Conservation (phyloP, 2,888 invertebrate genomes). For the Periphyllus acericola region DNA sequence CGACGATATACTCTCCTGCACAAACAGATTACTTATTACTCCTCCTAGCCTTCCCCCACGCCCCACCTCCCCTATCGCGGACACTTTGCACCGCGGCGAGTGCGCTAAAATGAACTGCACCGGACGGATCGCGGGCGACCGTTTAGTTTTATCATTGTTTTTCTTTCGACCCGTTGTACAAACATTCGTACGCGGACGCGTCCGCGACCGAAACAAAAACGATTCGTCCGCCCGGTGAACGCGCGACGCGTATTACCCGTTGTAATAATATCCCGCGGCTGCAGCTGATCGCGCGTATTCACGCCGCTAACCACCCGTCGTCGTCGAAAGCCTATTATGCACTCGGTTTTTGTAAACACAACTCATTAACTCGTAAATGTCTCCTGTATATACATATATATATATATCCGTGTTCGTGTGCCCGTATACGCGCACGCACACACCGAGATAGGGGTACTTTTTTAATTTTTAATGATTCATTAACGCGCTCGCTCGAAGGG, state of each 20-base stretch:
- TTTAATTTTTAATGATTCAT: conserved; percentile 51
- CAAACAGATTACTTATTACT: too few relatives aligned
- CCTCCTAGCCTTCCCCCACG: too few relatives aligned
- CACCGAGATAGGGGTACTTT: conserved; percentile 23
- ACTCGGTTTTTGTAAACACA: conserved; percentile 13
- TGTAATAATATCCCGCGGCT: neutral
- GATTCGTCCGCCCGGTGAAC: neutral
- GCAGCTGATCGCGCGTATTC: neutral
- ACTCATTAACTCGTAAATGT: conserved; percentile 5
- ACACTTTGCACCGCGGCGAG: too few relatives aligned
- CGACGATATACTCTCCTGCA: too few relatives aligned
- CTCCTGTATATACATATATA: neutral
- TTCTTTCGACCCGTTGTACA: too few relatives aligned
- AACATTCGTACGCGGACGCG: too few relatives aligned
- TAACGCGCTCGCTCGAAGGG: conserved; percentile 31
- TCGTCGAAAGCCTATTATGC: neutral
- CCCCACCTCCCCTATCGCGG: too few relatives aligned
- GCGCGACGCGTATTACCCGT: too few relatives aligned
- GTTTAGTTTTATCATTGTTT: too few relatives aligned
- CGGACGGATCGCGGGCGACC: too few relatives aligned
- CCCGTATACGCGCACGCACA: too few relatives aligned
- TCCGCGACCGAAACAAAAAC: neutral
- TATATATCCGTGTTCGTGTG: neutral
- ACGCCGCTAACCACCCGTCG: conserved; percentile 2
- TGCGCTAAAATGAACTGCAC: too few relatives aligned